Percentiles rank a stretch among this genome's conserved stretches.
phyloP scores from a whole-genome alignment of 2,888 invertebrate genomes.

The Suillia variegata region DNA sequence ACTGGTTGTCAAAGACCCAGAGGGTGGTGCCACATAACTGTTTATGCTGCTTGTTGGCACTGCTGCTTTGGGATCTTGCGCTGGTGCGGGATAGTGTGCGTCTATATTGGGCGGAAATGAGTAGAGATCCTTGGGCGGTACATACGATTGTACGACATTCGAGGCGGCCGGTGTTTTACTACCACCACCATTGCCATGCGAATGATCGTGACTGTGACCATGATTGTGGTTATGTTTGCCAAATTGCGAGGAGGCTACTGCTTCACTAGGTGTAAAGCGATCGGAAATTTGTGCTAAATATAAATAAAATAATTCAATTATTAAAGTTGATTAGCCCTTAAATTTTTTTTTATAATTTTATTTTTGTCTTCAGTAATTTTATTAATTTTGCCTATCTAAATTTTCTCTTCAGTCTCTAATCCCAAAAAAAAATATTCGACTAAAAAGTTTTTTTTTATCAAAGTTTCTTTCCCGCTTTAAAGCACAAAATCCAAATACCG shows the following conservation, averaged over 20 bases:
- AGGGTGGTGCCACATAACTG: slow-evolving; percentile 56
- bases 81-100: slow-evolving; percentile 51
- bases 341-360: too few species aligned
- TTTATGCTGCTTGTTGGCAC: slow-evolving; percentile 44
- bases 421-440: too few species aligned
- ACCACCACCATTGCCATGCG: slow-evolving; percentile 11
- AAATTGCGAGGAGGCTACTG: slow-evolving; percentile 46
- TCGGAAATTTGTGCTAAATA: slow-evolving; percentile 47
- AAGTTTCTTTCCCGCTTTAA: too few species aligned
- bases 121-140: slow-evolving; percentile 49
- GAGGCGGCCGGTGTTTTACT: slow-evolving; percentile 40
- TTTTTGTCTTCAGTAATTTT: too few species aligned
- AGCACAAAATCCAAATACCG: too few species aligned
- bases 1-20: slow-evolving; percentile 42
- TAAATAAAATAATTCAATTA: too few species aligned
- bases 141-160: slow-evolving; percentile 43
- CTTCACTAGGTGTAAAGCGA: slow-evolving; percentile 58
- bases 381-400: too few species aligned
- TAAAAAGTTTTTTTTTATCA: too few species aligned
- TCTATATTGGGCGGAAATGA: slow-evolving; percentile 57
- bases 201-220: slow-evolving; percentile 32
- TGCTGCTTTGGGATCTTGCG: slow-evolving; percentile 44
- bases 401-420: too few species aligned
- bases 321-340: too few species aligned
- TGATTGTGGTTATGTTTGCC: slow-evolving; percentile 34